Conservation (phyloP, 2,888 invertebrate species). For the Epinotia demarniana region DNA sequence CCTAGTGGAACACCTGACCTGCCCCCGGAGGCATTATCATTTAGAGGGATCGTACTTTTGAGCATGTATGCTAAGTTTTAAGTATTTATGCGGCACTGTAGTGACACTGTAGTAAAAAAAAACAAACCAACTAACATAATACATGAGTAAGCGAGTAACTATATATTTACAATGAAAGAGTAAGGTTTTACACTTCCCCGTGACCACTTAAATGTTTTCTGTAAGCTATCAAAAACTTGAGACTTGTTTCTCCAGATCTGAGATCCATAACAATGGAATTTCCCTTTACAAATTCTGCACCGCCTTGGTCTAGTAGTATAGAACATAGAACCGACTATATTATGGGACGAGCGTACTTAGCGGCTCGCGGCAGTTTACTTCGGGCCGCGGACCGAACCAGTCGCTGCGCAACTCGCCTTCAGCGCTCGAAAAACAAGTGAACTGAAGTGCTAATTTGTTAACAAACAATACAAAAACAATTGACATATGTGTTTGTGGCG, state of each 20-base stretch:
- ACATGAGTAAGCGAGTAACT: not conserved
- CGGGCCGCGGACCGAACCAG: slow-evolving; percentile 12
- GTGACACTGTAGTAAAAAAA: too few relatives aligned
- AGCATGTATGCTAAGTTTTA: too few relatives aligned
- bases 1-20: too few relatives aligned
- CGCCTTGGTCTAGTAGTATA: not conserved
- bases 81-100: too few relatives aligned
- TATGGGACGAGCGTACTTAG: slow-evolving; percentile 5
- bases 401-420: slow-evolving; percentile 1
- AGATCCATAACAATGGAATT: slow-evolving; percentile 6
- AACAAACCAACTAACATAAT: too few relatives aligned
- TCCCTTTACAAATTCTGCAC: not conserved
- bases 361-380: slow-evolving; percentile 18
- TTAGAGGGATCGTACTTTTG: too few relatives aligned
- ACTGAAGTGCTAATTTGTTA: not conserved
- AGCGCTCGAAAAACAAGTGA: slow-evolving; percentile 9
- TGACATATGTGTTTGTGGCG: not conserved
- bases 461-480: slow-evolving; percentile 19
- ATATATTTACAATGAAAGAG: not conserved
- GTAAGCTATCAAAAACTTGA: not conserved
- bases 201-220: not conserved
- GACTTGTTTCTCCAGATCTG: not conserved
- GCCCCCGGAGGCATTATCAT: too few relatives aligned
- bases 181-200: not conserved
- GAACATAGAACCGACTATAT: not conserved